Conservation (phyloP, 2,113 vertebrate genomes). For the Telmatochromis sp. region DNA sequence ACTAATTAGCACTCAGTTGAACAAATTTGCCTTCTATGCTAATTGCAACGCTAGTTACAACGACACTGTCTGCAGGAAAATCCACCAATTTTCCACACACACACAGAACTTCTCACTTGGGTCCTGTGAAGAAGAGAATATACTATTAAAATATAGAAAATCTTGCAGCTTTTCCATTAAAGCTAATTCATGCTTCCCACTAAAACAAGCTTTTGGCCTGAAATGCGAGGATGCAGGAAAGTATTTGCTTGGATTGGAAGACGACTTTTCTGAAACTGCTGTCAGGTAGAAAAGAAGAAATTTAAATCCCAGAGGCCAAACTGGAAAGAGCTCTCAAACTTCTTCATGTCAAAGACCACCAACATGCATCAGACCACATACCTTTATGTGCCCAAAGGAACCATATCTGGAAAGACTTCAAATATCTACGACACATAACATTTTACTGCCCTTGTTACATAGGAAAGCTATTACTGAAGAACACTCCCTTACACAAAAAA, state of each 20-base stretch:
- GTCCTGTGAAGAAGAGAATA: neutral
- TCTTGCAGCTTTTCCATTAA: neutral
- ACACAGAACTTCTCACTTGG: constrained; percentile 27
- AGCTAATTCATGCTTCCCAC: constrained; percentile 2
- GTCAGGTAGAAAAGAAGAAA: neutral
- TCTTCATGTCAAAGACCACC: neutral
- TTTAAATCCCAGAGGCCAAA: neutral
- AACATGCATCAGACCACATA: neutral
- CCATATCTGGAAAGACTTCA: neutral
- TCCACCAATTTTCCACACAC: constrained; percentile 41
- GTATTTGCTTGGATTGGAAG: neutral
- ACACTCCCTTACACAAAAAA: neutral
- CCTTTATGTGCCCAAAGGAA: neutral
- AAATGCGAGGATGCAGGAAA: neutral
- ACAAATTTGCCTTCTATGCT: neutral
- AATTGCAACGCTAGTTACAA: neutral
- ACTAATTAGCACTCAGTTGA: neutral
- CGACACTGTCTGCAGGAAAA: constrained; percentile 25
- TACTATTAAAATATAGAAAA: constrained; percentile 6
- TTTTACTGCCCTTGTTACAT: neutral
- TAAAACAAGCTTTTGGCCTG: neutral
- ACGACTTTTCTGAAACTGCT: neutral
- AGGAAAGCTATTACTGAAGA: neutral
- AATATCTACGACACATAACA: neutral
- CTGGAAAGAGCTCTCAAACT: neutral